Conservation (phyloP, 2,113 vertebrate species). For the Grus americana region DNA sequence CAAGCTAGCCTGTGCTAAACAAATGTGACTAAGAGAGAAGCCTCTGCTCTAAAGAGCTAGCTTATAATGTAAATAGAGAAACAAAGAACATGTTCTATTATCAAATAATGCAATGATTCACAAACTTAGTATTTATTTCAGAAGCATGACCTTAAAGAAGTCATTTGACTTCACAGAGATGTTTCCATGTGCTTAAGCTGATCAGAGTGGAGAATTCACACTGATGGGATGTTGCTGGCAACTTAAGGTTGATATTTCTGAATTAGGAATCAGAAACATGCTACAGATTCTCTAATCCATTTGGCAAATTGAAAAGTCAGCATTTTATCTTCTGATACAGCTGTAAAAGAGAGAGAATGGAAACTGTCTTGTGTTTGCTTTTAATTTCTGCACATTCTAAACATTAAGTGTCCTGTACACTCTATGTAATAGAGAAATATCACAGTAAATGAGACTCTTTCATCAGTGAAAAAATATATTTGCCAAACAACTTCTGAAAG, state of each 20-base stretch:
- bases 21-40: not conserved
- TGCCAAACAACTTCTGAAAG: not conserved
- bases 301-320: constrained; percentile 3
- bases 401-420: not conserved
- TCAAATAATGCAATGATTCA: not conserved
- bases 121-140: not conserved
- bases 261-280: not conserved
- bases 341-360: not conserved
- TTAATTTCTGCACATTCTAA: constrained; percentile 48
- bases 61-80: not conserved
- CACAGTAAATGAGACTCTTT: not conserved
- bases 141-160: not conserved
- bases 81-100: not conserved
- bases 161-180: not conserved
- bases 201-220: not conserved
- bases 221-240: not conserved
- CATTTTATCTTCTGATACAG: not conserved
- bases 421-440: not conserved
- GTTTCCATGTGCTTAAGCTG: not conserved
- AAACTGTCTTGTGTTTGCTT: constrained; percentile 29
- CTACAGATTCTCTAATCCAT: not conserved
- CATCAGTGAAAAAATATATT: not conserved
- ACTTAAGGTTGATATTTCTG: not conserved
- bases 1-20: not conserved
- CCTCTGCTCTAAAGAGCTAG: not conserved